Evolutionary conservation across 2,113 vertebrate genomes (phyloP).

Genomic region (Morone chrysops): DNA sequence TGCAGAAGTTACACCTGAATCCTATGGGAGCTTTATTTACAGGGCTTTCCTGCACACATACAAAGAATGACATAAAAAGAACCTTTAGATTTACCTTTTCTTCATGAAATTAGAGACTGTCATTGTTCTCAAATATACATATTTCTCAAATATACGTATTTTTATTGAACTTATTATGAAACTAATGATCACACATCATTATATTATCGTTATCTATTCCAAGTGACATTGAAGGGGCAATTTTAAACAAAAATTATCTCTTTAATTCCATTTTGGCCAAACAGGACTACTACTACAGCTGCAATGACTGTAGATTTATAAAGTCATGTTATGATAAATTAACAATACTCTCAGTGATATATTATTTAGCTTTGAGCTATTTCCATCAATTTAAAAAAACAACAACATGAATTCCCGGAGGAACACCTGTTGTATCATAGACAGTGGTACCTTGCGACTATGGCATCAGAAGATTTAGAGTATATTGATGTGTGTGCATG

Average conservation of each 20-base stretch:
- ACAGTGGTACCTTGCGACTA: not conserved
- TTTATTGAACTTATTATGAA: constrained; percentile 40
- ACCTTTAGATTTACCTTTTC: constrained; percentile 8
- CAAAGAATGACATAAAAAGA: not conserved
- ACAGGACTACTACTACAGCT: constrained; percentile 11
- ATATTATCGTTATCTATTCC: constrained; percentile 8
- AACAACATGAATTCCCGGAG: not conserved
- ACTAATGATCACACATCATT: constrained; percentile 28
- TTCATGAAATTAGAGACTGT: not conserved
- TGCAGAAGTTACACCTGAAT: constrained; percentile 97
- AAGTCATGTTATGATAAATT: not conserved
- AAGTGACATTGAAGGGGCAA: constrained; percentile 11
- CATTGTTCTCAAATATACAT: constrained; percentile 6
- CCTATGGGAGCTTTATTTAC: constrained; percentile 85
- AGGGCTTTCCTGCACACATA: constrained; percentile 66
- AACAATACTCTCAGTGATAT: not conserved
- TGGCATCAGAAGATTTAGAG: not conserved
- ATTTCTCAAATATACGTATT: constrained; percentile 25
- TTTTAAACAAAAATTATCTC: constrained; percentile 11
- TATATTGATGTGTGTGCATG: not conserved
- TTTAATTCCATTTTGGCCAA: constrained; percentile 7
- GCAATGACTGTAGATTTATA: not conserved
- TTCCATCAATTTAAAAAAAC: not conserved
- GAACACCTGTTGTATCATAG: not conserved
- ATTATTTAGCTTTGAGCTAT: constrained; percentile 10